phyloP scores from a whole-genome alignment of 2,797 vertebrate genomes.

The Intellagama lesueurii region DNA sequence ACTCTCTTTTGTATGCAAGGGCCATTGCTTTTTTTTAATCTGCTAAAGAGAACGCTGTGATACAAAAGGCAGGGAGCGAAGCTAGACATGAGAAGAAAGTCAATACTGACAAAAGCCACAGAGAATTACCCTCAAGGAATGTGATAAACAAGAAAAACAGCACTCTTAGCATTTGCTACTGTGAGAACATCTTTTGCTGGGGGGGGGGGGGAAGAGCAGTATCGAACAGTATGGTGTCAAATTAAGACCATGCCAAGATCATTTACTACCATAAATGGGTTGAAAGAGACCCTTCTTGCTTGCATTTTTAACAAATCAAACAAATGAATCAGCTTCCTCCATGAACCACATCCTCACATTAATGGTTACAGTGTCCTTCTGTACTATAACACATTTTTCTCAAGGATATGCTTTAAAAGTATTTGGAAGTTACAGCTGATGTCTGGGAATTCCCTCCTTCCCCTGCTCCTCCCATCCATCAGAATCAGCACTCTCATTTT shows the following conservation, averaged over 20 bases:
- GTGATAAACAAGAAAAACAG: not conserved
- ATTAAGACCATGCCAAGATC: conserved; percentile 7
- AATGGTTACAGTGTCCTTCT: not conserved
- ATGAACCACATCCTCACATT: conserved; percentile 20
- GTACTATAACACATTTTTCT: not conserved
- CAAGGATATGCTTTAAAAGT: not conserved
- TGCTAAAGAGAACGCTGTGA: not conserved
- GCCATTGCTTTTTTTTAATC: conserved; percentile 11
- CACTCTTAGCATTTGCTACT: not conserved
- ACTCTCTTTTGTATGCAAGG: conserved; percentile 8
- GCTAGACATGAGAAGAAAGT: conserved; percentile 22
- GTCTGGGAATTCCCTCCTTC: not conserved
- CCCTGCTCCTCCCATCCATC: too few relatives aligned
- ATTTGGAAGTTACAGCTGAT: not conserved
- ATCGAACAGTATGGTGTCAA: conserved; percentile 2
- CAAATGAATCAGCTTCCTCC: conserved; percentile 43
- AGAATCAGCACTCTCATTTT: not conserved
- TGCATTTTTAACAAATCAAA: conserved; percentile 41
- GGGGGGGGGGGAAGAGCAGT: not conserved
- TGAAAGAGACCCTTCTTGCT: conserved; percentile 45
- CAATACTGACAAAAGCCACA: not conserved
- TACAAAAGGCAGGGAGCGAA: conserved; percentile 1
- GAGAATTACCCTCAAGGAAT: conserved; percentile 2
- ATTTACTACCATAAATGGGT: conserved; percentile 42
- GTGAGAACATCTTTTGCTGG: not conserved